Evolutionary conservation across 2,797 vertebrate genomes (phyloP).

Genomic region (Ctenopoma kingsleyae): DNA sequence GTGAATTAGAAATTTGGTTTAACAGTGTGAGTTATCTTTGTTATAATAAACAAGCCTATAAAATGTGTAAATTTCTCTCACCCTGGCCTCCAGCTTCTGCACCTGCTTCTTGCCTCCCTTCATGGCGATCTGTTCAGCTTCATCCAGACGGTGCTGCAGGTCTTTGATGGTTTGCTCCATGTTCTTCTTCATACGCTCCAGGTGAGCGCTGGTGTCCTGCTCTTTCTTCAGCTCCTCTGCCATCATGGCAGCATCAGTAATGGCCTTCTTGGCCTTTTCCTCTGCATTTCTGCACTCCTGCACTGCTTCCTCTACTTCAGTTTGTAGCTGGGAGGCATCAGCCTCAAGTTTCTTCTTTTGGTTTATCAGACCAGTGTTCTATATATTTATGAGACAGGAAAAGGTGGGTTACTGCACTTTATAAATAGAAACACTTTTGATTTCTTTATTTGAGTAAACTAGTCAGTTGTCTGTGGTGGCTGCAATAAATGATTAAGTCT

Average conservation of each 20-base stretch:
- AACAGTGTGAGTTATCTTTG: no score
- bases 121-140: slow-evolving; percentile 91
- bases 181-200: slow-evolving; percentile 91
- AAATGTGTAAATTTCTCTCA: slow-evolving; percentile 49
- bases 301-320: slow-evolving; percentile 86
- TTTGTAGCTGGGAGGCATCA: slow-evolving; percentile 87
- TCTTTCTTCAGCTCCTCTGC: slow-evolving; percentile 93
- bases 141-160: slow-evolving; percentile 91
- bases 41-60: no score
- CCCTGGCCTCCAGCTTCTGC: slow-evolving; percentile 89
- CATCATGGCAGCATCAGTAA: slow-evolving; percentile 96
- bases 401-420: not conserved
- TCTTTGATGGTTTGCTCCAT: slow-evolving; percentile 91
- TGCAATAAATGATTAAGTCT: not conserved
- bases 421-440: not conserved
- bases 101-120: slow-evolving; percentile 92
- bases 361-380: slow-evolving; percentile 90
- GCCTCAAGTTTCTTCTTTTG: slow-evolving; percentile 91
- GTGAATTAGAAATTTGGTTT: no score
- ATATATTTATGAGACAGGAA: not conserved
- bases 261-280: slow-evolving; percentile 94
- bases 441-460: not conserved
- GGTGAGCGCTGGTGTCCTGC: slow-evolving; percentile 91
- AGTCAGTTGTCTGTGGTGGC: not conserved
- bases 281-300: slow-evolving; percentile 92